Evolutionary conservation across 2,797 vertebrate species (phyloP), one percentile per base, ranked within the genome.

Genomic region (Syngnathus acus): DNA sequence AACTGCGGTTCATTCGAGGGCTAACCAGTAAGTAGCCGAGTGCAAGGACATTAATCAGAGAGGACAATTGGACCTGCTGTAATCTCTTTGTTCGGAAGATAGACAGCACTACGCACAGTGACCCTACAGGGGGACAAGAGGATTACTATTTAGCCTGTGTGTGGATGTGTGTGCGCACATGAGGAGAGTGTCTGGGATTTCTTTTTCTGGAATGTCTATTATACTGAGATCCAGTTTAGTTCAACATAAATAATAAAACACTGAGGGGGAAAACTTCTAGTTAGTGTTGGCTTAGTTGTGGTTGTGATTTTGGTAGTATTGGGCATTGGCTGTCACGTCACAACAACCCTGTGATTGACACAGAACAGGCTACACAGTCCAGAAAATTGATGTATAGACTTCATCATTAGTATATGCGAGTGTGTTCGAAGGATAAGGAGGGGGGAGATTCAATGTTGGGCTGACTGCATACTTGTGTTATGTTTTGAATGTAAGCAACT

Each of bases 21-120:
- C 60, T 38, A 59, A 43, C 42, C 65, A 63, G 72, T 67, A 72
- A 70, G 74, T 65, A 72, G 70, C 63, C 62, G 8, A 69, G 71
- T 75, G 65, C 79, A 83, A 78, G 73, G 76, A 61, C 74, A 71
- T 74, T 76, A 75, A 65, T 71, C 66, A 64, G 42, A 69, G 65
- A 81, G 73, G 74, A 82, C 78, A 78, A 75, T 71, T 71, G 71
- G 74, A 77, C 65, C 65, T 61, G 68, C 68, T 79, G 72, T 79
- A 82, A 85, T 83, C 78, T 82, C 68, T 74, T 66, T 71, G 80
- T 80, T 65, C 71, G 65, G 71, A 68, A 82, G 68, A 79, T 69
- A 72, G 71, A 78, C 76, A 68, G 72, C 64, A 7, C 54, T n/a
- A 58, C 59, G 69, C 47, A 71, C 64, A 75, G 48, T 76, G 72